Evolutionary conservation across 2,797 vertebrate species (phyloP), one percentile per base, ranked within the genome.

Genomic region (Lagorchestes hirsutus): DNA sequence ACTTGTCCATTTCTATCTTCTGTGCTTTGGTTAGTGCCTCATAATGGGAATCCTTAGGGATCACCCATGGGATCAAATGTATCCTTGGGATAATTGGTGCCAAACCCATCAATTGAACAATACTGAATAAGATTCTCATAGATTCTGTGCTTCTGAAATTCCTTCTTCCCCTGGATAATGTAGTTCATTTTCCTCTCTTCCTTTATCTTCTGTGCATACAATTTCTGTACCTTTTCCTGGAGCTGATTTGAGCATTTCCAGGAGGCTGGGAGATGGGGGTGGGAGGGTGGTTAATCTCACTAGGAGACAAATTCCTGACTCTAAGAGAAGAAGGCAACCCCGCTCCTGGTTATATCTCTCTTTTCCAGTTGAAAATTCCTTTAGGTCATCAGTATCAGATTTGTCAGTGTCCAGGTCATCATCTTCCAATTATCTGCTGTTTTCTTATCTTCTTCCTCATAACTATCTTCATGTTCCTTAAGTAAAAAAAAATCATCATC

Each of bases 11-110:
- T 98, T 99, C 99, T 13, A 99, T 99, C 98, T 99, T 99, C 98
- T 99, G 99, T 93, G 99, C 99, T 99, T 99, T 99, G 90, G 99
- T 99, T 99, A 99, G 98, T 11, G 99, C 98, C 97, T 99, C 99
- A 13, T 99, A 99, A 97, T 99, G 99, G 0, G 99, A 99, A 97
- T 99, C 99, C 92, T 99, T 99, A 94, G 99, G 46, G 46, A 99
- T 99, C 99, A 99, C 97, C 99, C 99, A 57, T 99, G 99, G 91
- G 99, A 98, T 99, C 99, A 97, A 99, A 99, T 99, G 99, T 99
- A 57, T 99, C 99, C 99, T 99, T 99, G 9, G 99, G 99, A 96
- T 99, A 99, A 98, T 99, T 99, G 0, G 99, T 99, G 97, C 99
- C 99, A 0, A 99, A 99, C 96, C 99, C 99, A 93, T 99, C 99